phyloP scores from a whole-genome alignment of 2,888 invertebrate species.

The Entomobrya proxima region DNA sequence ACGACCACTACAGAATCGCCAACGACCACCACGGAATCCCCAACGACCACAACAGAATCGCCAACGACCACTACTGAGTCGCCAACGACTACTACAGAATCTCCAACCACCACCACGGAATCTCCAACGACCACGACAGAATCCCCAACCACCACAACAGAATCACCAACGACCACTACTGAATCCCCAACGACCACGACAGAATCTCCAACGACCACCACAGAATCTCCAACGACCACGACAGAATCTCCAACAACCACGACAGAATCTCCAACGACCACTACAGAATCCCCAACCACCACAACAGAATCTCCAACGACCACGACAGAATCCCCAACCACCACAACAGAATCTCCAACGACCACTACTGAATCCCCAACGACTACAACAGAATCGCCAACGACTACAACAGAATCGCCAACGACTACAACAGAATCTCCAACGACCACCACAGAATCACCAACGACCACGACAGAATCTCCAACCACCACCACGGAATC shows the following conservation, averaged over 20 bases:
- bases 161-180: background rate
- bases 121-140: background rate
- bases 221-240: background rate
- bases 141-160: background rate
- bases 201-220: background rate
- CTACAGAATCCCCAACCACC: background rate
- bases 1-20: background rate
- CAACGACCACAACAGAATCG: background rate
- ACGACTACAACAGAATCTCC: background rate
- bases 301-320: background rate
- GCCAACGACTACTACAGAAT: background rate
- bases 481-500: background rate
- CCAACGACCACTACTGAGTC: background rate
- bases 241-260: background rate
- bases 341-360: background rate
- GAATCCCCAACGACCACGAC: background rate
- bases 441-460: background rate
- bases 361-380: background rate
- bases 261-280: background rate
- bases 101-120: background rate
- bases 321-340: background rate
- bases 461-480: background rate
- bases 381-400: background rate
- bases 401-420: background rate
- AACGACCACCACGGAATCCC: background rate